Conservation (phyloP, 2,113 vertebrate species). For the Lichenostomus cassidix region DNA sequence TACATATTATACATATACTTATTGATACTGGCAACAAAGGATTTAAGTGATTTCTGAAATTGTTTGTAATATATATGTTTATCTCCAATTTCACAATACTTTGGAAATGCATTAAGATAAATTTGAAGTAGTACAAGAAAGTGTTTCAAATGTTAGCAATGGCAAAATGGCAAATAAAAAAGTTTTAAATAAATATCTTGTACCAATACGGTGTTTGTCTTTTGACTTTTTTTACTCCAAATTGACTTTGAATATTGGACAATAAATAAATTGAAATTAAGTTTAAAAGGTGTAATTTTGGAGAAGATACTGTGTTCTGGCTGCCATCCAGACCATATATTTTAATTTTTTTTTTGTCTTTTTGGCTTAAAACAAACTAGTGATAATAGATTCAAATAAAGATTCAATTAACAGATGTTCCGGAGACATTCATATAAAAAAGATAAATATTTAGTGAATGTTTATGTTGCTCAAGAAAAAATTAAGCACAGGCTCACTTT, state of each 20-base stretch:
- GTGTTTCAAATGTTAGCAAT: background rate
- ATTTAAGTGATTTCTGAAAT: background rate
- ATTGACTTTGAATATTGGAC: background rate
- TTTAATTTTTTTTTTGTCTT: background rate
- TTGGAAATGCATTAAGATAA: background rate
- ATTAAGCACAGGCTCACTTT: background rate
- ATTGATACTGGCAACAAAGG: background rate
- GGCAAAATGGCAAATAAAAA: background rate
- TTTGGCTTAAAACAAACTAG: background rate
- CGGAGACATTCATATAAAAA: background rate
- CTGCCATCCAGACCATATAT: background rate
- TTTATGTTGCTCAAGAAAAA: background rate
- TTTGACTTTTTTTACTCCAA: background rate
- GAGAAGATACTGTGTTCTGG: background rate
- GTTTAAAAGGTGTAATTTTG: background rate
- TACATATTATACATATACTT: background rate
- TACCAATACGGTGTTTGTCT: background rate
- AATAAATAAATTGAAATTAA: background rate
- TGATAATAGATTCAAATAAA: background rate
- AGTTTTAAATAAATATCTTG: background rate
- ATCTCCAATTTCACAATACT: background rate
- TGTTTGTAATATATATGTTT: background rate
- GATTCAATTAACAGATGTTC: constrained; percentile 32
- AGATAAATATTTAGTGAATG: constrained; percentile 22
- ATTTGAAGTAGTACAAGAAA: background rate